Conservation (phyloP, 2,888 invertebrate genomes). For the Athrips mouffetella region DNA sequence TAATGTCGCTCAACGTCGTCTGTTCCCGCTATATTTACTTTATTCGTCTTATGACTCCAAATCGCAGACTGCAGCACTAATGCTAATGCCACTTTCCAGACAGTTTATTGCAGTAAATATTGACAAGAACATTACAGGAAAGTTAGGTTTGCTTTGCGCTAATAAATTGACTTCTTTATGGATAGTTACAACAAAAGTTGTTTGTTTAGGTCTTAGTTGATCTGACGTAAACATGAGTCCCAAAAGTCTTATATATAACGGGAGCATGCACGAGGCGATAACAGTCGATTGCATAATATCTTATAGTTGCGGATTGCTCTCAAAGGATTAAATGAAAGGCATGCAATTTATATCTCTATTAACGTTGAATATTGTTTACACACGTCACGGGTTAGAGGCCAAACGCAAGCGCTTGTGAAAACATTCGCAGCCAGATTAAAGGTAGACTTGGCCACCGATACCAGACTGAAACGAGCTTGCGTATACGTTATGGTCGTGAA, state of each 20-base stretch:
- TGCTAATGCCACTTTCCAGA: constrained; percentile 48
- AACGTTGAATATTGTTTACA: constrained; percentile 72
- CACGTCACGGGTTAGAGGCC: constrained; percentile 59
- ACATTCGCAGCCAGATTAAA: constrained; percentile 72
- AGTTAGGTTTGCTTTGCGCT: constrained; percentile 22
- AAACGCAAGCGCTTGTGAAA: constrained; percentile 66
- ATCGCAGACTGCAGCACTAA: constrained; percentile 28
- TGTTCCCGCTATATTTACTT: constrained; percentile 55
- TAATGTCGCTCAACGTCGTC: constrained; percentile 58
- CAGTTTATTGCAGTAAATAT: constrained; percentile 49
- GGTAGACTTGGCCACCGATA: constrained; percentile 52
- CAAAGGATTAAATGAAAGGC: constrained; percentile 70
- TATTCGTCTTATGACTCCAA: constrained; percentile 48
- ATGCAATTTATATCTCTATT: constrained; percentile 76
- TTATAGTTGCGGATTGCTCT: constrained; percentile 55
- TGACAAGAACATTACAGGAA: constrained; percentile 36
- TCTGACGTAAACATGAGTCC: constrained; percentile 38
- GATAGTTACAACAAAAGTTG: constrained; percentile 31
- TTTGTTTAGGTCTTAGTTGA: constrained; percentile 46
- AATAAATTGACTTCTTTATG: constrained; percentile 29
- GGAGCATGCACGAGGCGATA: constrained; percentile 52
- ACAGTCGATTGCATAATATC: constrained; percentile 49
- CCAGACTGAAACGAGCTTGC: constrained; percentile 42
- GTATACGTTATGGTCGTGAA: constrained; percentile 15
- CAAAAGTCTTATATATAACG: constrained; percentile 34